Base-by-base conservation (phyloP, 2,113 vertebrate species). In the Xenopus laevis region DNA sequence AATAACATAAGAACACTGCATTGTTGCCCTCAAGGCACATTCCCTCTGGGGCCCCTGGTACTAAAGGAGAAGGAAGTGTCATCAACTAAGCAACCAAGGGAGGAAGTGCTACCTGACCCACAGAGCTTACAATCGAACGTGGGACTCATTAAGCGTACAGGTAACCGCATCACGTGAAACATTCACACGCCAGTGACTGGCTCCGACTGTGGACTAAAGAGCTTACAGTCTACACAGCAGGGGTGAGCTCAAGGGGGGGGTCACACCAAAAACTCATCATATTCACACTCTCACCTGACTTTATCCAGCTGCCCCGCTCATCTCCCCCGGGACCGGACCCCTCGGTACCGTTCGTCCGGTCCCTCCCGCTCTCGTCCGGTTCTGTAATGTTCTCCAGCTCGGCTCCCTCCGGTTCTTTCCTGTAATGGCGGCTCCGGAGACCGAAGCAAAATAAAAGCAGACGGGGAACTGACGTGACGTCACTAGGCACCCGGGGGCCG, bases 391-490 rank as follows among this genome's bases (percentile, higher is more conserved):
- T 68, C 78, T 80, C 74, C 33, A 30, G 78, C 81, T 67, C 50
- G 46, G 52, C 74, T 74, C 72, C 59, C 64, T 53, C 60, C 63
- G 52, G 61, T 71, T 79, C 71, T 81, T 72, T 84, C 47, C 79
- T 73, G 82, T 87, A 89, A 89, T 87, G 89, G 89, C 87, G 85
- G 82, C 86, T 71, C 64, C 71, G 65, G 78, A 79, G 82, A 84
- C 86, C 81, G 79, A 83, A 91, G 86, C 86, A 88, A 86, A 88
- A 89, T 86, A 84, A 83, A 85, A 82, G 85, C 83, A 80, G 83
- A 72, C 81, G 79, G 79, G 83, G 79, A 86, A 79, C 16, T 76
- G 44, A n/a, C 55, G 74, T 82, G 80, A 85, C 89, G 90, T 91
- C 89, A 89, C 65, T 58, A 80, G 46, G 50, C 53, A 86, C 85